Conservation (phyloP, 2,888 invertebrate genomes). For the Megamerina dolium region DNA sequence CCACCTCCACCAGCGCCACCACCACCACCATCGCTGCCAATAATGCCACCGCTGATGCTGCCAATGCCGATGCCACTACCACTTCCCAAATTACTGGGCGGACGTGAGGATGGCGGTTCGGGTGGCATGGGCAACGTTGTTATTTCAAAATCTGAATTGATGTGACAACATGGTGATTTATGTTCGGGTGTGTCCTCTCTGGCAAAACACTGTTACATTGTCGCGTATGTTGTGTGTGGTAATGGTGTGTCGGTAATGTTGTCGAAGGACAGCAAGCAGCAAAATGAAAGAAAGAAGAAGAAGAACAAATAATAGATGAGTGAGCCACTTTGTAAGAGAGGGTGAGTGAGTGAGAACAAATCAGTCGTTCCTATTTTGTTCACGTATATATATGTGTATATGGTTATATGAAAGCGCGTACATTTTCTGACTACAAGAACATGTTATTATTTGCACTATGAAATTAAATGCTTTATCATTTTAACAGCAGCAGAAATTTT, state of each 20-base stretch:
- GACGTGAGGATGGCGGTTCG: constrained; percentile 44
- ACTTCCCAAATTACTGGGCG: constrained; percentile 30
- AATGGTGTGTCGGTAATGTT: not conserved
- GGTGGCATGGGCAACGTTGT: constrained; percentile 47
- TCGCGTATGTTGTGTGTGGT: not conserved
- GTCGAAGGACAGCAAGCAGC: no score
- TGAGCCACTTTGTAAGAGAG: not conserved
- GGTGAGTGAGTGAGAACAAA: no score
- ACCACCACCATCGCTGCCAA: constrained; percentile 6
- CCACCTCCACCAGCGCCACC: no score
- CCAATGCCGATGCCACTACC: constrained; percentile 24
- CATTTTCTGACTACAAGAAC: no score
- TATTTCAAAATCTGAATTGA: constrained; percentile 48
- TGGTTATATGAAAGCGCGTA: no score
- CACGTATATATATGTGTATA: no score
- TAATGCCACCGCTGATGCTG: constrained; percentile 17
- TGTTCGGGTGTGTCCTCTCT: constrained; percentile 44
- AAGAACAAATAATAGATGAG: no score
- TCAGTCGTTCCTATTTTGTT: no score
- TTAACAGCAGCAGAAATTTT: no score
- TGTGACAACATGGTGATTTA: constrained; percentile 46
- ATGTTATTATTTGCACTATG: no score
- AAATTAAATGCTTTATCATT: no score
- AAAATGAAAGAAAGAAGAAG: no score
- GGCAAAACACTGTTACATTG: constrained; percentile 40